A percentile compares a stretch with the other conserved stretches of the same genome.
phyloP scores from a whole-genome alignment of 2,113 vertebrate genomes.

The Phainopepla nitens region DNA sequence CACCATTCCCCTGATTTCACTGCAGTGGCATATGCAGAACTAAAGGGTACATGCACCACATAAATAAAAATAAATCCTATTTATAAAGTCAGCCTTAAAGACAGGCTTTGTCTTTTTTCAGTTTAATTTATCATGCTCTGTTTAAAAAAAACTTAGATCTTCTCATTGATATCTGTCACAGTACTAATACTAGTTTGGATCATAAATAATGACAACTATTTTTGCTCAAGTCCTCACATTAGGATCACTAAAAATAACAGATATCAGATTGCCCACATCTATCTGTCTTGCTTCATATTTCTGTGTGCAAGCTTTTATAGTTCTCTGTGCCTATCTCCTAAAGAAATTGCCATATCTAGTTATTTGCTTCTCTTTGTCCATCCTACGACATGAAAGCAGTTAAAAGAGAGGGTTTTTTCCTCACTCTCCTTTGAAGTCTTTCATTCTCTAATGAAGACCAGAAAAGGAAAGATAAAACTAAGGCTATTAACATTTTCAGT shows the following conservation, averaged over 20 bases:
- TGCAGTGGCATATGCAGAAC: accelerated
- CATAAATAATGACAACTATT: neutral
- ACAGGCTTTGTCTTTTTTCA: neutral
- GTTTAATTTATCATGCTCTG: neutral
- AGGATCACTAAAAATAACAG: neutral
- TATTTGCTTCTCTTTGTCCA: slow-evolving; percentile 16
- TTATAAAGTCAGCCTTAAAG: neutral
- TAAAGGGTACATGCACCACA: neutral
- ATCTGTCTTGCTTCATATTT: neutral
- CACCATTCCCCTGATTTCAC: neutral
- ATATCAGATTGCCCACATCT: neutral
- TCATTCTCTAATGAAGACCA: slow-evolving; percentile 45
- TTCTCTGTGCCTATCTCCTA: neutral
- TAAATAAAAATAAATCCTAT: neutral
- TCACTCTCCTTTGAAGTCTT: slow-evolving; percentile 31
- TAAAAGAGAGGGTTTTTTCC: neutral
- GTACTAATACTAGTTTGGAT: neutral
- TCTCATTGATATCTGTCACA: neutral
- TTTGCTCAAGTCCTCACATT: neutral
- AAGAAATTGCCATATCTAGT: slow-evolving; percentile 6
- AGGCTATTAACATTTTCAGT: slow-evolving; percentile 47
- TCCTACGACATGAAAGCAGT: slow-evolving; percentile 35
- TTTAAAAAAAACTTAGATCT: neutral
- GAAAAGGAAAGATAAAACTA: slow-evolving; percentile 53
- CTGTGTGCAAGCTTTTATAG: neutral